Percentiles rank a stretch among this genome's conserved stretches.
Conservation (phyloP, 2,113 vertebrate species). For the Lycaon pictus region DNA sequence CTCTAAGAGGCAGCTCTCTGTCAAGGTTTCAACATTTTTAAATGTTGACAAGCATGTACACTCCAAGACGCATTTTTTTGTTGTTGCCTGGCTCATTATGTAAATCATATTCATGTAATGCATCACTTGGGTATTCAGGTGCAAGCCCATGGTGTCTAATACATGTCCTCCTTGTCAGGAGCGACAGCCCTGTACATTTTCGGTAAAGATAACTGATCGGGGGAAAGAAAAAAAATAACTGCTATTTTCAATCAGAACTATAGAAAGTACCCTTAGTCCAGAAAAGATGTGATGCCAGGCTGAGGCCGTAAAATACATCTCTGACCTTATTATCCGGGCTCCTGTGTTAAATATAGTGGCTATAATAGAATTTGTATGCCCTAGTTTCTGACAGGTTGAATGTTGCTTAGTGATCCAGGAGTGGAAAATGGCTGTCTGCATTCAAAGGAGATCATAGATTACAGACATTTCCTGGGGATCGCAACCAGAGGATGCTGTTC, state of each 20-base stretch:
- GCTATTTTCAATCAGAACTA: constrained; percentile 67
- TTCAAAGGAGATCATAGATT: constrained; percentile 73
- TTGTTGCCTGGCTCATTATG: constrained; percentile 72
- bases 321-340: constrained; percentile 78
- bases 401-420: constrained; percentile 59
- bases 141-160: constrained; percentile 78
- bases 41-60: constrained; percentile 75
- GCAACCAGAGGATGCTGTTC: constrained; percentile 44
- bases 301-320: constrained; percentile 66
- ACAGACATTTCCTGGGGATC: constrained; percentile 59
- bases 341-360: constrained; percentile 69
- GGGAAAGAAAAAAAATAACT: constrained; percentile 67
- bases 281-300: constrained; percentile 55
- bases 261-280: constrained; percentile 64
- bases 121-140: constrained; percentile 78
- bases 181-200: constrained; percentile 72
- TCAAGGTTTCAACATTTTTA: constrained; percentile 72
- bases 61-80: constrained; percentile 68
- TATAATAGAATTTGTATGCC: constrained; percentile 73
- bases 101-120: constrained; percentile 79
- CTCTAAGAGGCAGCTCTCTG: constrained; percentile 76
- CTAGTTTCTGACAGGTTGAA: constrained; percentile 73
- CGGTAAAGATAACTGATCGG: constrained; percentile 68
- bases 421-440: constrained; percentile 64
- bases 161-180: constrained; percentile 71